Conservation (phyloP, 2,797 vertebrate genomes). For the Rhyacichthys aspro region DNA sequence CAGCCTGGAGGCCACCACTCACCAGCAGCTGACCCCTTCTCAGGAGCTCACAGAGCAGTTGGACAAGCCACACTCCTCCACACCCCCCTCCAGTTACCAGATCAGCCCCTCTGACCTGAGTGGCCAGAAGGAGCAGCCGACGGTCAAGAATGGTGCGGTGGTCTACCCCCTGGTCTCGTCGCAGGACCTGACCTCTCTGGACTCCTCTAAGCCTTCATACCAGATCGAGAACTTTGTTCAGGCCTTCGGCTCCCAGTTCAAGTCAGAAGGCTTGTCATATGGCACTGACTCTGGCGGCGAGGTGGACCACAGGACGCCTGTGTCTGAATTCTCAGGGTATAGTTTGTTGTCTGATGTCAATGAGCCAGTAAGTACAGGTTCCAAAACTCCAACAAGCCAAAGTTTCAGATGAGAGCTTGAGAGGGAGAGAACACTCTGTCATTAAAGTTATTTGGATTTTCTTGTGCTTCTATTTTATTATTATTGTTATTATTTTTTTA, state of each 20-base stretch:
- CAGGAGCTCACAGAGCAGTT: constrained; percentile 98
- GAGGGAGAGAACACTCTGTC: constrained; percentile 71
- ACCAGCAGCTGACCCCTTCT: constrained; percentile 98
- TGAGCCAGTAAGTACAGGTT: constrained; percentile 94
- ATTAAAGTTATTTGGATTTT: constrained; percentile 71
- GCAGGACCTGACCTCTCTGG: constrained; percentile 90
- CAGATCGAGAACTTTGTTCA: constrained; percentile 99
- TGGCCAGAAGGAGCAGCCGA: constrained; percentile 84
- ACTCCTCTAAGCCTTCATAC: constrained; percentile 92
- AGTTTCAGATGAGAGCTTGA: constrained; percentile 94
- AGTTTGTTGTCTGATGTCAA: constrained; percentile 97
- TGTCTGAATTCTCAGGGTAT: constrained; percentile 99
- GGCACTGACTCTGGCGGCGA: constrained; percentile 89
- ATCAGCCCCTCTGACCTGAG: constrained; percentile 87
- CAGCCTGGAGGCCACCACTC: constrained; percentile 87
- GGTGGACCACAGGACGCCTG: constrained; percentile 93
- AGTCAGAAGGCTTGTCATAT: constrained; percentile 91
- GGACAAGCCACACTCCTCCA: constrained; percentile 87
- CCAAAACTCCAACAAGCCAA: constrained; percentile 99
- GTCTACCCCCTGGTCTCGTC: constrained; percentile 85
- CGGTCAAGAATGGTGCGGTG: constrained; percentile 76
- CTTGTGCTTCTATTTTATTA: constrained; percentile 78
- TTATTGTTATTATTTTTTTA: constrained; percentile 83
- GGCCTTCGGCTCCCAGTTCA: constrained; percentile 98
- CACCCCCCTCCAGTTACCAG: constrained; percentile 85